Evolutionary conservation across 1,140 invertebrate genomes (phyloP), one percentile per base, ranked within the genome.

Genomic region (Zophobas morio): DNA sequence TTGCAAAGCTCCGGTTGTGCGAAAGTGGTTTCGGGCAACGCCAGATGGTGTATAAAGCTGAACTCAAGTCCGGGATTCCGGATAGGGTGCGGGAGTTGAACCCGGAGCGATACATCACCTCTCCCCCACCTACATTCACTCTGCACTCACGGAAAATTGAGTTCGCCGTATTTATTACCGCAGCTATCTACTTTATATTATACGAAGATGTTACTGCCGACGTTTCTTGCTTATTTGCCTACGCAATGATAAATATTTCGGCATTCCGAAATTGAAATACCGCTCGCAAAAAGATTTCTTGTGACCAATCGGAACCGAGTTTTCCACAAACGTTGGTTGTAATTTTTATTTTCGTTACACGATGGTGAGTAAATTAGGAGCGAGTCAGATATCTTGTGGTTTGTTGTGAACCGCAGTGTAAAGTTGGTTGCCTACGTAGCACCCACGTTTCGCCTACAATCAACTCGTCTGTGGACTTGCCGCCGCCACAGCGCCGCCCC

Each of bases 121-220:
- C 74, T 54, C 79, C 66, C 36, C 78, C 76, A 40, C 71, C 60
- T 34, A 36, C 81, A 70, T 78, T 72, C 77, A 74, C 80, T 78
- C 80, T 70, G 80, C 80, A 82, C 81, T 82, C 81, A 79, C 81
- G 76, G 80, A 82, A 81, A 82, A 82, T 82, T 82, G 81, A 82
- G 81, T 82, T 82, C 81, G 70, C 75, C 78, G 77, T 82, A 82
- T 82, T 82, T 82, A 81, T 81, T 82, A 81, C 80, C 80, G 77
- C 76, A 60, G 79, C 76, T 80, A 79, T 81, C 77, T 76, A 77
- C 77, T 81, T 81, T 79, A 81, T 81, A 81, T 81, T 79, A 79
- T 73, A 76, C 74, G 63, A 79, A 79, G 75, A 76, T 71, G 75
- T 76, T 71, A 73, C 71, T 73, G 71, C 71, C 71, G 39, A 73